Evolutionary conservation across 1,140 invertebrate species (phyloP), one percentile per base, ranked within the genome.

Genomic region (Cotesia typhae): DNA sequence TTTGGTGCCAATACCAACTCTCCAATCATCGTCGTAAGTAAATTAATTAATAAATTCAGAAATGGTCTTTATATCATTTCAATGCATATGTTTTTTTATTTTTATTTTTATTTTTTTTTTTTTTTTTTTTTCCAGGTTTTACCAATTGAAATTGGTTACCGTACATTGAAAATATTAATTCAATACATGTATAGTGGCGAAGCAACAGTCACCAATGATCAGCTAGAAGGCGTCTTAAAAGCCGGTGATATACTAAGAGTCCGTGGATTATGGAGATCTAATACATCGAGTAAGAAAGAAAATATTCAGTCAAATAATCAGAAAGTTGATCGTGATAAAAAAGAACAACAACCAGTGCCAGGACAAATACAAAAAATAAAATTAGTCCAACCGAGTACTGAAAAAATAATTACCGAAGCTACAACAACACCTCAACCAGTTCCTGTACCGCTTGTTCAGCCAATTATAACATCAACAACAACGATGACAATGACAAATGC

Each of bases 131-230:
- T 64, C 41, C 74, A 87, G 85, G 92, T 97, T 35, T 87, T 97
- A 55, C 94, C 94, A 4, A 92, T 93, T 0, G 93, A 94, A 80
- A 92, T 94, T 65, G 92, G 90, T 17, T 92, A 93, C 68, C 90
- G 92, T 71, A 93, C 93, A 2, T 84, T 95, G 68, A 93, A 93
- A 81, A 93, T 93, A 66, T 87, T 95, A 1, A 91, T 94, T n/a
- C 92, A 94, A 79, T 95, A 95, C 80, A 95, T 95, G 93, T 94
- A 95, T 84, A 93, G 88, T 83, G 94, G 94, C 2, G 94, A 95
- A 86, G 93, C 93, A 36, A 95, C 93, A 17, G 93, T 95, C 5
- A 93, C 92, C 69, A 94, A 94, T 83, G 93, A 94, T 80, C 92
- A 94, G 36, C 80, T 95, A 59, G 92, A 93, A 77, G 91, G 90